These are phyloP conservation scores for Melanotaenia boesemani DNA, from an alignment of 2,797 vertebrate species.

Conservation along the genomic window DNA sequence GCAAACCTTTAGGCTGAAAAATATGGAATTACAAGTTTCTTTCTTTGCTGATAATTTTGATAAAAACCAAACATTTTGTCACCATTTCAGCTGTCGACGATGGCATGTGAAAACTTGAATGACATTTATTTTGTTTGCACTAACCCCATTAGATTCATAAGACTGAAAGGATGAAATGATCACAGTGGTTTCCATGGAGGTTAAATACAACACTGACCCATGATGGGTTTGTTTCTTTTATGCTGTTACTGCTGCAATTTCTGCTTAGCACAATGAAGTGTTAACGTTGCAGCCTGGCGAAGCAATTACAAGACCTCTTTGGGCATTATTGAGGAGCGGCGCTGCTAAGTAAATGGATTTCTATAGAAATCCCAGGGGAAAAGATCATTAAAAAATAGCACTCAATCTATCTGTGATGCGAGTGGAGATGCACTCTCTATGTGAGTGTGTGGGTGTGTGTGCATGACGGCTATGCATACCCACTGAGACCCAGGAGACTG, in stretches of 20 bases:
- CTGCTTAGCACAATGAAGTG: conserved; percentile 52
- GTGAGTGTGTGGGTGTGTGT: conserved; percentile 18
- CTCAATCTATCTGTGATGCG: conserved; percentile 61
- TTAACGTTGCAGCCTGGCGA: conserved; percentile 46
- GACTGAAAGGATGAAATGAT: conserved; percentile 32
- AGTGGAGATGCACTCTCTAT: conserved; percentile 29
- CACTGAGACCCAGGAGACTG: conserved; percentile 48
- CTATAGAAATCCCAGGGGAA: conserved; percentile 62
- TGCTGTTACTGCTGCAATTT: conserved; percentile 32
- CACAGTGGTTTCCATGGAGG: conserved; percentile 16
- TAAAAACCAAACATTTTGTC: conserved; percentile 10
- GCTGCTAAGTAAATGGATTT: conserved; percentile 73
- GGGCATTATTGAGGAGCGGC: conserved; percentile 57
- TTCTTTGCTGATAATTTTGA: conserved; percentile 15
- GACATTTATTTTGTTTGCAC: conserved; percentile 18
- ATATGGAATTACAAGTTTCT: conserved; percentile 19
- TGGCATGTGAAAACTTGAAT: conserved; percentile 30
- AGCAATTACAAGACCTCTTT: conserved; percentile 70
- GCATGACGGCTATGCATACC: conserved; percentile 21
- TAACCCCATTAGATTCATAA: conserved; percentile 24
- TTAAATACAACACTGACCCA: conserved; percentile 56
- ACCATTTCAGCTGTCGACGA: background rate
- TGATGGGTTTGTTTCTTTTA: conserved; percentile 25
- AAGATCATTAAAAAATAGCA: conserved; percentile 68
- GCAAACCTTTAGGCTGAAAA: background rate